Evolutionary conservation across 1,140 invertebrate species (phyloP).

Genomic region (Acyrthosiphon pisum): DNA sequence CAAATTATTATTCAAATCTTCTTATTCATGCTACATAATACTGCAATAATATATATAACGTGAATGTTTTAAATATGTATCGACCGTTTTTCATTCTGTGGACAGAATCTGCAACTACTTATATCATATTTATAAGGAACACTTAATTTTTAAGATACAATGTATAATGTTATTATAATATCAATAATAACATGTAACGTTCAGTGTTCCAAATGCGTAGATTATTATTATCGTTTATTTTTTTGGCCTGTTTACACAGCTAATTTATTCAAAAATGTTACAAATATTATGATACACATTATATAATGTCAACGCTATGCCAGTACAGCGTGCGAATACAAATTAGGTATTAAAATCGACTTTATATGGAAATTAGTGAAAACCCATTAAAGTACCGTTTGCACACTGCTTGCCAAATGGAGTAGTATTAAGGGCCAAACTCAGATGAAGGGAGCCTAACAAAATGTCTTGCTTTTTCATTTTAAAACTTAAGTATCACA

Average conservation of each 20-base stretch:
- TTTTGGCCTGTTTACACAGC: neutral
- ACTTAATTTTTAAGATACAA: conserved; percentile 3
- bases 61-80: neutral
- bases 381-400: neutral
- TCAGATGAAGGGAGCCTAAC: neutral
- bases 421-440: neutral
- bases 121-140: neutral
- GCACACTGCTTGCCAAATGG: neutral
- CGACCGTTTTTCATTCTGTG: neutral
- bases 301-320: neutral
- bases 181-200: neutral
- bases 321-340: neutral
- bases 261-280: neutral
- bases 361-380: conserved; percentile 20
- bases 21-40: neutral
- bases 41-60: neutral
- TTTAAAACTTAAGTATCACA: neutral
- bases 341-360: conserved; percentile 8
- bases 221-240: neutral
- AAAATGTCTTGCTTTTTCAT: neutral
- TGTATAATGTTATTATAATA: neutral
- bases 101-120: neutral
- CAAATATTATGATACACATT: neutral
- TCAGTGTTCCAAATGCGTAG: neutral
- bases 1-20: neutral